A percentile compares a stretch with the other conserved stretches of the same genome.
These are phyloP conservation scores for Polietes domitor DNA, from an alignment of 2,888 invertebrate species.

Conservation along the genomic window DNA sequence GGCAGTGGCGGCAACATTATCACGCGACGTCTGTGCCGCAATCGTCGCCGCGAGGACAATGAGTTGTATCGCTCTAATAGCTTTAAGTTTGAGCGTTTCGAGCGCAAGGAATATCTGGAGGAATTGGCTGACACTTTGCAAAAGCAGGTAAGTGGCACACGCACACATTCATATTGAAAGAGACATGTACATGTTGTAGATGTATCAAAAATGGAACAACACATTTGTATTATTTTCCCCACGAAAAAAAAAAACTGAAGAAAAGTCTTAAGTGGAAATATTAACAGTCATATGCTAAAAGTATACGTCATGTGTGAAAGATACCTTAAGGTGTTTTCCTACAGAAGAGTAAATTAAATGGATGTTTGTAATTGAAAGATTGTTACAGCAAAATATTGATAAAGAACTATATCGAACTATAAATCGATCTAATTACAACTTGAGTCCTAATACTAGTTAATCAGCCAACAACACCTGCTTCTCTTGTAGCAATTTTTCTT, in stretches of 20 bases:
- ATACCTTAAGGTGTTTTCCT: too few relatives aligned
- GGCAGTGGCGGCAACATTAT: slow-evolving; percentile 81
- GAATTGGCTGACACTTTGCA: slow-evolving; percentile 83
- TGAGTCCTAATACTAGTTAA: too few relatives aligned
- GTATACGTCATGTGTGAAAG: background rate
- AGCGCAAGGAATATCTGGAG: slow-evolving; percentile 86
- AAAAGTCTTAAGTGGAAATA: background rate
- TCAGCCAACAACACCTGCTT: too few relatives aligned
- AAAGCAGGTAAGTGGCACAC: slow-evolving; percentile 85
- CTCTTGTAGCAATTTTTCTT: too few relatives aligned
- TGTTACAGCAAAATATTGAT: too few relatives aligned
- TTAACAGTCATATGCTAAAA: background rate
- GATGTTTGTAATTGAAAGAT: too few relatives aligned
- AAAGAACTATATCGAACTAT: too few relatives aligned
- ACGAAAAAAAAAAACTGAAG: background rate
- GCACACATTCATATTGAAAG: background rate
- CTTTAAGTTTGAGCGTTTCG: slow-evolving; percentile 93
- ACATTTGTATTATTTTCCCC: background rate
- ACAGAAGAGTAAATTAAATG: too few relatives aligned
- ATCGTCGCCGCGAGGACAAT: slow-evolving; percentile 88
- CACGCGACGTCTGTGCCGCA: slow-evolving; percentile 88
- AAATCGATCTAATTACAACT: too few relatives aligned
- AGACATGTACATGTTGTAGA: background rate
- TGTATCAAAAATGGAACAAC: background rate
- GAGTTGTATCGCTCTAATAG: slow-evolving; percentile 93